Evolutionary conservation across 2,797 vertebrate genomes (phyloP).

Genomic region (Catharus ustulatus): DNA sequence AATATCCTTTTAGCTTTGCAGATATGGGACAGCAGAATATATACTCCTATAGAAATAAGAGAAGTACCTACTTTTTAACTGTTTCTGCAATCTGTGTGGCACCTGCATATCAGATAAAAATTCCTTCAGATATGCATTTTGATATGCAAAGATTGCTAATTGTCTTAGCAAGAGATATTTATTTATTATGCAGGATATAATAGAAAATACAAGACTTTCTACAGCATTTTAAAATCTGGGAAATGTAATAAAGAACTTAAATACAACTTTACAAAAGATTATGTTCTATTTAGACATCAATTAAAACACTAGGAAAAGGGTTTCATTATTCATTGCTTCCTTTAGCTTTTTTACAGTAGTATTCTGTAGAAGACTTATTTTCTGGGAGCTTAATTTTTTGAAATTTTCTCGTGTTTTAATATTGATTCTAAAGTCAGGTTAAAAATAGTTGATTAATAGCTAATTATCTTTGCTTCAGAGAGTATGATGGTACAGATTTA

Average conservation of each 20-base stretch:
- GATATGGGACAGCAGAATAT: background rate
- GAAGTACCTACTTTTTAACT: background rate
- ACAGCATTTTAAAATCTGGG: background rate
- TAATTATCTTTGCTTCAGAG: background rate
- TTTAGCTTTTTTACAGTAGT: background rate
- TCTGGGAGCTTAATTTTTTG: background rate
- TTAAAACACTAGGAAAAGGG: background rate
- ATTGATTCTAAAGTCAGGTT: background rate
- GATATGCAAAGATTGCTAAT: constrained; percentile 6
- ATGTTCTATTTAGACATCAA: background rate
- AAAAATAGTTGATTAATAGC: background rate
- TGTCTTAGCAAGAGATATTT: background rate
- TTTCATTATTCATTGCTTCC: background rate
- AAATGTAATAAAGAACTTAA: background rate
- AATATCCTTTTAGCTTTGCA: constrained; percentile 29
- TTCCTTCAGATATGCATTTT: background rate
- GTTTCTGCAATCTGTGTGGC: background rate
- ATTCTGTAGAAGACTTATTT: background rate
- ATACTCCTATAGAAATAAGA: background rate
- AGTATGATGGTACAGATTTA: background rate
- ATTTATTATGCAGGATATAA: background rate
- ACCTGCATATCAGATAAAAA: background rate
- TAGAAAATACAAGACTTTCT: background rate
- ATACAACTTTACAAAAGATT: background rate
- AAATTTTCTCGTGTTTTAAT: background rate